These are phyloP conservation scores for Nematostella vectensis DNA, from an alignment of 92 coral and sea anemone genomes.

Conservation along the genomic window DNA sequence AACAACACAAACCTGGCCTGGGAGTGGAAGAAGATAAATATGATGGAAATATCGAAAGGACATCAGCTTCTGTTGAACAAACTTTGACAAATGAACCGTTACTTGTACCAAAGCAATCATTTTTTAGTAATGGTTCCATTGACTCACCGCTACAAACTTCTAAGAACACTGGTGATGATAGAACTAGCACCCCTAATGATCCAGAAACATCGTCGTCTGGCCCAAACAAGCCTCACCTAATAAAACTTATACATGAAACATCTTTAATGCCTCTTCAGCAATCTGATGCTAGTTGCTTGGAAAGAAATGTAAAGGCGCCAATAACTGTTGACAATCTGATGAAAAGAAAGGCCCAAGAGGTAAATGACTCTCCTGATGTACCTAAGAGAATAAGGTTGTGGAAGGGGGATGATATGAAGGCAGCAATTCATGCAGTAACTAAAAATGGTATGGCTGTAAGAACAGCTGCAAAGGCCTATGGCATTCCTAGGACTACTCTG, in stretches of 20 bases:
- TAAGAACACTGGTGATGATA: not conserved
- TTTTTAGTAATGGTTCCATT: not conserved
- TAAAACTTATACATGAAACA: no score
- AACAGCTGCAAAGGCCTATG: conserved; percentile 17
- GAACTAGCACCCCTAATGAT: not conserved
- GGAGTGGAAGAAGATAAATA: not conserved
- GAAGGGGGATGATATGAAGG: conserved; percentile 4
- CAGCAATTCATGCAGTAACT: conserved; percentile 11
- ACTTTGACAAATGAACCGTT: not conserved
- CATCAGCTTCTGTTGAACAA: not conserved
- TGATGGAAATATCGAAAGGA: not conserved
- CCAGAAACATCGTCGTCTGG: no score
- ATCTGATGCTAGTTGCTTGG: not conserved
- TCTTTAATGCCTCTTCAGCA: not conserved
- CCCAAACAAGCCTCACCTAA: no score
- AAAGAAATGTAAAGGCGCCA: not conserved
- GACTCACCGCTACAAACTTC: not conserved
- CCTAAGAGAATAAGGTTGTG: conserved; percentile 9
- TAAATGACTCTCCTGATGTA: not conserved
- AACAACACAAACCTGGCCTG: not conserved
- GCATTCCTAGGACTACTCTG: conserved; percentile 25
- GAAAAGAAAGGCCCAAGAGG: not conserved
- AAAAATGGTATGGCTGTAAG: conserved; percentile 18
- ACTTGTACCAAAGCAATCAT: not conserved
- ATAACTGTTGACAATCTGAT: not conserved